Conservation (phyloP, 2,113 vertebrate genomes). For the Ophiodon elongatus region DNA sequence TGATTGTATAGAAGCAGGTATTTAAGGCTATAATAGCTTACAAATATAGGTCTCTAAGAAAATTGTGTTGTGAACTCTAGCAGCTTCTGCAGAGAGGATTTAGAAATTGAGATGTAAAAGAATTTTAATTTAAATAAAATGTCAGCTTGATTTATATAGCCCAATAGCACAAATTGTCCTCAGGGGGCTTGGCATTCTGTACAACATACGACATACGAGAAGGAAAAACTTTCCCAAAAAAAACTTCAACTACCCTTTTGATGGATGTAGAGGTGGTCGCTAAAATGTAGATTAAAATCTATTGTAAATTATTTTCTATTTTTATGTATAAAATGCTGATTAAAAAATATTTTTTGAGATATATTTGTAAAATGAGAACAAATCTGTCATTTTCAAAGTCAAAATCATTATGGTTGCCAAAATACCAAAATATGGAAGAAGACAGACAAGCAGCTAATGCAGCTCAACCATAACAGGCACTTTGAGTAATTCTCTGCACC, state of each 20-base stretch:
- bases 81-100: background rate
- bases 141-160: background rate
- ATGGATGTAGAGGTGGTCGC: background rate
- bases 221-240: too few relatives aligned
- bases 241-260: background rate
- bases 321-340: background rate
- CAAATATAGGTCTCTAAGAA: background rate
- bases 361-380: background rate
- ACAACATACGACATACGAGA: background rate
- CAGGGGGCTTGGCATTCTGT: background rate
- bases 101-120: background rate
- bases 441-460: background rate
- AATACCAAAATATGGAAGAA: background rate
- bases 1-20: background rate
- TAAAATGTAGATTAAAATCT: background rate
- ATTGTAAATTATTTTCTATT: background rate
- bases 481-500: background rate
- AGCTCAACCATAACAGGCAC: background rate
- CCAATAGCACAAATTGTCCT: background rate
- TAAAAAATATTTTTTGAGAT: background rate
- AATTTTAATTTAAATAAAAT: background rate
- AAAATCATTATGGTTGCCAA: background rate
- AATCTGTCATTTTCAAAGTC: background rate
- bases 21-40: background rate
- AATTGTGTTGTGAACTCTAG: background rate